Base-by-base conservation (phyloP, 2,113 vertebrate genomes). In the Bubo blakistoni region DNA sequence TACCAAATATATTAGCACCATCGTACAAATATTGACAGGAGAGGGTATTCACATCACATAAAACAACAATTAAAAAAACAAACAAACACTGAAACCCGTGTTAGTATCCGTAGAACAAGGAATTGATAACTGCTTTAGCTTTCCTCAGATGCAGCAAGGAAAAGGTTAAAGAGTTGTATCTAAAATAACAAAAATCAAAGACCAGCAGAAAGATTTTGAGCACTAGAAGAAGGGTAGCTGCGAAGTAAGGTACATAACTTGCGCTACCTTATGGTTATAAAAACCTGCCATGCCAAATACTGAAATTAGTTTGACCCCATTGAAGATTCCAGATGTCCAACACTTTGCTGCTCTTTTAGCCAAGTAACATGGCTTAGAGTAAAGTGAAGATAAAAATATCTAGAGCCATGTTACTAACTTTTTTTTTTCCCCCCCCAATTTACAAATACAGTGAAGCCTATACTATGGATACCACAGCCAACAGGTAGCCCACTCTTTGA, bases 1-100 rank as follows among this genome's bases (percentile, higher is more conserved):
- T 99, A 99, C 99, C 98, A 99, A 99, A 99, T 99, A 98, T 98
- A 98, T 98, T 98, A 99, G 99, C 99, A 99, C 99, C 99, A 99
- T 99, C 86, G 97, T 99, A 99, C 98, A 99, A 99, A 99, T 98
- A 98, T 98, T 97, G 98, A 99, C 97, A 97, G 99, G 98, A 98
- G 97, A 98, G 97, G 97, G 97, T 97, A 97, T 98, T 98, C 98
- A 99, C 99, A 98, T 98, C 98, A 98, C 98, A 86, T 94, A 97
- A 98, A 98, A 97, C 93, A 98, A 97, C 96, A 98, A 98, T 94
- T 97, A 98, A 97, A 97, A 93, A 97, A 98, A 98, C 98, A 99
- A 98, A 99, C 98, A 98, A 96, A 98, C 98, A 99, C 97, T 98
- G 98, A 99, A 99, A 99, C 99, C 99, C 99, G 98, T 99, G 99